Conservation (phyloP, 37 sponge, comb jelly and placozoan species). For the Beroe ovata region DNA sequence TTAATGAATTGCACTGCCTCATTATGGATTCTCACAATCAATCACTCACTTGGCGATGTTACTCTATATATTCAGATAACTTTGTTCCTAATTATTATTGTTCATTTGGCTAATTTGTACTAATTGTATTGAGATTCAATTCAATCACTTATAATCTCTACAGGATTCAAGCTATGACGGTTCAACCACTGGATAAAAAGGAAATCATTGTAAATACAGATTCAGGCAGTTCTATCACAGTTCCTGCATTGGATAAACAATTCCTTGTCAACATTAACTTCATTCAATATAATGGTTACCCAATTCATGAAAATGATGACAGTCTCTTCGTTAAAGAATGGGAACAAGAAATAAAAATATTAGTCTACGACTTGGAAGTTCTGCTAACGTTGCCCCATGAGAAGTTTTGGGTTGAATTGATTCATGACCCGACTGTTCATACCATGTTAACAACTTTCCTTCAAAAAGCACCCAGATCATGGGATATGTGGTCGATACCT, state of each 20-base stretch:
- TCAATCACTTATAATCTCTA: too few species aligned
- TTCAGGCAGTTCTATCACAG: not conserved
- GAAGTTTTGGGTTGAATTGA: constrained; percentile 54
- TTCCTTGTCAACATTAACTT: constrained; percentile 29
- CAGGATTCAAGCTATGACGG: too few species aligned
- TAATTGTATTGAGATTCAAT: too few species aligned
- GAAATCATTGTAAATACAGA: not conserved
- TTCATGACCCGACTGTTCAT: constrained; percentile 48
- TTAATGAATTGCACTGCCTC: too few species aligned
- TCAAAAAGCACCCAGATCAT: constrained; percentile 48
- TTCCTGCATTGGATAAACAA: constrained; percentile 5
- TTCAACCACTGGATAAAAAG: constrained; percentile 13
- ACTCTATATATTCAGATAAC: too few species aligned
- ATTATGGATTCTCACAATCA: too few species aligned
- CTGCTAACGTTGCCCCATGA: not conserved
- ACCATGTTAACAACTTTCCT: constrained; percentile 26
- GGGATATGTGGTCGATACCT: constrained; percentile 48
- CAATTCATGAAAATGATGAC: constrained; percentile 18
- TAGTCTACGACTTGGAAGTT: constrained; percentile 18
- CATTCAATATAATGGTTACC: constrained; percentile 23
- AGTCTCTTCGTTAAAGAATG: constrained; percentile 30
- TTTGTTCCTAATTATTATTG: too few species aligned
- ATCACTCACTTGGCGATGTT: too few species aligned
- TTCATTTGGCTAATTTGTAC: too few species aligned
- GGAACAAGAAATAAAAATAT: constrained; percentile 8